Evolutionary conservation across 2,113 vertebrate species (phyloP), one percentile per base, ranked within the genome.

Genomic region (Chaetura pelagica): DNA sequence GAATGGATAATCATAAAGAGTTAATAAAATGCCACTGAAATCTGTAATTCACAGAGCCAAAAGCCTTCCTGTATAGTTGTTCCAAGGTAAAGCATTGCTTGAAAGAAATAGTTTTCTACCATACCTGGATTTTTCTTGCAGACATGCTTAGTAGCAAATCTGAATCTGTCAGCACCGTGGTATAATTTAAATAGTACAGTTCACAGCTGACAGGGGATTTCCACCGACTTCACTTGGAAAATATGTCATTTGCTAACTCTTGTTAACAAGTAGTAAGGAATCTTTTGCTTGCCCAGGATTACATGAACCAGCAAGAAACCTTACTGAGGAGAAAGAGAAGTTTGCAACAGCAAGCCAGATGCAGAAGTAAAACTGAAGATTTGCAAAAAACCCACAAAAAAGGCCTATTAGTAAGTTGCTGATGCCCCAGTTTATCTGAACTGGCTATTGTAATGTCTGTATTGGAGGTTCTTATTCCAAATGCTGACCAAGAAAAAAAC

Each of bases 151-250:
- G 94, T 68, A 93, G 95, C 94, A 96, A 94, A 96, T 84, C 92
- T 93, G 86, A 93, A 94, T 95, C 96, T 96, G 96, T 96, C 96
- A 96, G 84, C 96, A 93, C 83, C 79, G 92, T 82, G 89, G 73
- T 94, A 94, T 97, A 96, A 97, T 93, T 96, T 96, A 93, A 96
- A 96, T 92, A 94, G 86, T 62, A 94, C 69, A 54, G 55, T 96
- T 96, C 94, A 93, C 83, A 95, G 84, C 80, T 96, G 96, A 94
- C 94, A 96, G 96, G 96, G 94, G 93, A 97, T 96, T 97, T 96
- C 96, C 96, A 96, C 80, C 30, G 3, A 92, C 87, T 92, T 94
- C 93, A 92, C 49, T 94, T 90, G 76, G 93, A 97, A 96, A 97
- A 95, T 96, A 97, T 94, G 93, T 75, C 80, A 93, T 95, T 95